phyloP scores from a whole-genome alignment of 2,888 invertebrate species.

The Eretmocerus hayati region DNA sequence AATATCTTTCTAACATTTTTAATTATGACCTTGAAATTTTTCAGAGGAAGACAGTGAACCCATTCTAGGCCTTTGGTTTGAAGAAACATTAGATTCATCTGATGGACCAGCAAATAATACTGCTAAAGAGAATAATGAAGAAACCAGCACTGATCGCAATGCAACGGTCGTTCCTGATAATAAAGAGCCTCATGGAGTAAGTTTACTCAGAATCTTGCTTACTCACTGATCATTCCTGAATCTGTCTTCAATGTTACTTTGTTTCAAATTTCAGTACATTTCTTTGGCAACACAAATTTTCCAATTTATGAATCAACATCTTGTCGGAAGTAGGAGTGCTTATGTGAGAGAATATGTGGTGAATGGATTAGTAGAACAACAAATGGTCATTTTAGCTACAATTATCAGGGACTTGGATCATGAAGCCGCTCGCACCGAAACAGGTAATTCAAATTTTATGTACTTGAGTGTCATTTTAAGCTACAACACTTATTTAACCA shows the following conservation, averaged over 20 bases:
- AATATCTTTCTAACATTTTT: neutral
- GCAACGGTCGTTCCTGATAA: conserved; percentile 65
- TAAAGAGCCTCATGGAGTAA: conserved; percentile 67
- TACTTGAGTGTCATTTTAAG: too few species aligned
- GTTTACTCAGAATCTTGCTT: conserved; percentile 22
- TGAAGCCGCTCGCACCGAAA: conserved; percentile 78
- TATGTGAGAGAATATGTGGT: conserved; percentile 63
- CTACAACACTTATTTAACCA: too few species aligned
- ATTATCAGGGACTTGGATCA: conserved; percentile 85
- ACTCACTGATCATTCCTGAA: conserved; percentile 1
- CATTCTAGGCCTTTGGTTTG: conserved; percentile 88
- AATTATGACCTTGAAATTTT: neutral
- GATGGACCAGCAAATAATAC: conserved; percentile 55
- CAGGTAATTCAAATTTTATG: conserved; percentile 47
- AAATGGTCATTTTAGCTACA: conserved; percentile 80
- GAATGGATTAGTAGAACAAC: conserved; percentile 73
- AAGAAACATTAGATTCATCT: conserved; percentile 81
- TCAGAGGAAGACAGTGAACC: conserved; percentile 74
- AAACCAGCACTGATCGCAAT: conserved; percentile 50
- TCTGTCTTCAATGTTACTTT: conserved; percentile 4
- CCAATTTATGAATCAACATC: conserved; percentile 74
- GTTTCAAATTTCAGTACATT: conserved; percentile 61
- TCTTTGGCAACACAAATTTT: conserved; percentile 81
- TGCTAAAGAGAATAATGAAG: conserved; percentile 50
- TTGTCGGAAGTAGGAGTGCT: conserved; percentile 67